These are phyloP conservation scores for Odontamblyopus rebecca DNA, from an alignment of 2,797 vertebrate species.

Conservation along the genomic window DNA sequence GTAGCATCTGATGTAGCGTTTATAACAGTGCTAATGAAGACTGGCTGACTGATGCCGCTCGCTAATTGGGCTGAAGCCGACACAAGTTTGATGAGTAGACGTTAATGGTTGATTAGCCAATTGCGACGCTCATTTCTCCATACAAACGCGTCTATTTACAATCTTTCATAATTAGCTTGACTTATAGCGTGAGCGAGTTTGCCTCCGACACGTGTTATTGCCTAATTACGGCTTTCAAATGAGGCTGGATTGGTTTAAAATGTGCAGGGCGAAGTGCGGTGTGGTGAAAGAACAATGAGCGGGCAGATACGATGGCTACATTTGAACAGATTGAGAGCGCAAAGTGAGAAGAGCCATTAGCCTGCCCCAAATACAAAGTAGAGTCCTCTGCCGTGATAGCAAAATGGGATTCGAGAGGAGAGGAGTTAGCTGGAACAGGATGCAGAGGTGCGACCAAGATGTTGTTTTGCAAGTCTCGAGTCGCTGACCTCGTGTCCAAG, in stretches of 20 bases:
- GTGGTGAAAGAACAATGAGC: slow-evolving; percentile 23
- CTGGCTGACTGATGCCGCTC: not conserved
- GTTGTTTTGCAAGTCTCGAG: too few species aligned
- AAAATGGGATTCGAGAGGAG: slow-evolving; percentile 66
- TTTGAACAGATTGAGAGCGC: slow-evolving; percentile 54
- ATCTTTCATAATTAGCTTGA: not conserved
- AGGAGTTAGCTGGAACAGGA: slow-evolving; percentile 53
- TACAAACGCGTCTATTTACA: not conserved
- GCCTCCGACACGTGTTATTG: slow-evolving; percentile 15
- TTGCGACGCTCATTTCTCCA: not conserved
- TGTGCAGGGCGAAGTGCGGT: slow-evolving; percentile 28
- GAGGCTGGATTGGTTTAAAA: slow-evolving; percentile 19
- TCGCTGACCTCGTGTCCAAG: too few species aligned
- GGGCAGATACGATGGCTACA: slow-evolving; percentile 33
- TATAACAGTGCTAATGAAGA: not conserved
- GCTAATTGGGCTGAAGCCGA: not conserved
- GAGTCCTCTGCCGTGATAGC: slow-evolving; percentile 61
- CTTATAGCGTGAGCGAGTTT: not conserved
- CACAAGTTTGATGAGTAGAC: not conserved
- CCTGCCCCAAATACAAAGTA: slow-evolving; percentile 70
- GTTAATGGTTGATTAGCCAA: slow-evolving; percentile 3
- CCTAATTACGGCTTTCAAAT: slow-evolving; percentile 17
- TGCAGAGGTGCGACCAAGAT: too few species aligned
- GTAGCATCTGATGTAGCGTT: not conserved
- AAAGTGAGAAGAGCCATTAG: slow-evolving; percentile 50